Evolutionary conservation across 1,140 invertebrate genomes (phyloP), one percentile per base, ranked within the genome.

Genomic region (Trachymyrmex septentrionalis): DNA sequence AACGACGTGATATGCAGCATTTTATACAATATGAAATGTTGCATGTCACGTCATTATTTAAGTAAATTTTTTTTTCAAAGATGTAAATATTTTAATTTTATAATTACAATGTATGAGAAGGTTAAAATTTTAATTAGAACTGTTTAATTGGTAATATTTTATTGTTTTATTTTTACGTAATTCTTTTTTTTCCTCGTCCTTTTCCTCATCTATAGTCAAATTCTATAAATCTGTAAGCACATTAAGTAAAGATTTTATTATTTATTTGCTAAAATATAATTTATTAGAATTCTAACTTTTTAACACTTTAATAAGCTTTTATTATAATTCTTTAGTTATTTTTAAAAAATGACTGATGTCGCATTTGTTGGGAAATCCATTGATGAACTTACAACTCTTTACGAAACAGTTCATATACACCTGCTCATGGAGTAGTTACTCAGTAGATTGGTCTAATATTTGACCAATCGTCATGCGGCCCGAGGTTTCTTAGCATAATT

Each of bases 371-470:
- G 6, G 16, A 30, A 61, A 48, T 30, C 14, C 21, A 1, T 30
- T 61, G 1, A 0, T 67, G 30, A 80, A 69, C 34, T 24, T 69
- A 6, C 53, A 21, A 48, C 6, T 57, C 7, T 24, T 82, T 82
- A 34, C 19, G 27, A 61, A 84, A 84, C 24, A 16, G 19, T 34
- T 2, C n/a, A 19, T n/a, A 14, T 61, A 61, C 80, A 84, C 55
- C 69, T 61, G 67, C 38, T 59, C 77, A 67, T 48, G 44, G 34
- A 80, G 72, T 87, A 69, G 76, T 75, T 75, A 50, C 14, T 53
- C 76, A 44, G 14, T 21, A 61, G 53, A 87, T 81, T 88, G 50
- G 38, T 59, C 80, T 80, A 73, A 89, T 90, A 90, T 87, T 90
- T 77, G 66, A 82, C 55, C 55, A 21, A 73, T 78, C 72, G 44